Percentiles rank a stretch among this genome's conserved stretches.
phyloP scores from a whole-genome alignment of 2,797 vertebrate species.

The Acanthopagrus latus region DNA sequence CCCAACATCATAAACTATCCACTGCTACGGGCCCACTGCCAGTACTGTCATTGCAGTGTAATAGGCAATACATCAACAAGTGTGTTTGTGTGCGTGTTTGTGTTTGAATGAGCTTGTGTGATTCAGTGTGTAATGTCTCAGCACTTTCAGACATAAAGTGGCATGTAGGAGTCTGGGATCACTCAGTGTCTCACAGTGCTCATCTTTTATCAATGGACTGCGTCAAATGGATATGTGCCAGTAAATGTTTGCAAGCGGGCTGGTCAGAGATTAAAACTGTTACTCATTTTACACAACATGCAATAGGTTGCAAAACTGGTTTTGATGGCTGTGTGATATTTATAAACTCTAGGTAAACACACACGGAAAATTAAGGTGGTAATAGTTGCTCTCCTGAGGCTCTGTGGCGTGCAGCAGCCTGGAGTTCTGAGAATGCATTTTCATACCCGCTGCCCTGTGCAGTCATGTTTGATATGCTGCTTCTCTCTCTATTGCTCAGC shows the following conservation, averaged over 20 bases:
- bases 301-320: neutral
- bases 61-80: slow-evolving; percentile 76
- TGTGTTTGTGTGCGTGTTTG: slow-evolving; percentile 33
- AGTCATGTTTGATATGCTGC: slow-evolving; percentile 74
- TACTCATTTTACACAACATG: slow-evolving; percentile 7
- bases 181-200: slow-evolving; percentile 14
- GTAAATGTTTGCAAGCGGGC: neutral
- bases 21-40: slow-evolving; percentile 66
- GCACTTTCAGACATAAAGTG: slow-evolving; percentile 43
- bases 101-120: slow-evolving; percentile 22
- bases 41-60: slow-evolving; percentile 67
- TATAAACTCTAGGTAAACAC: slow-evolving; percentile 26
- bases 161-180: slow-evolving; percentile 25
- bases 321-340: slow-evolving; percentile 18
- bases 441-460: slow-evolving; percentile 53
- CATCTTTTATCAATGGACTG: slow-evolving; percentile 35
- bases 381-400: slow-evolving; percentile 20
- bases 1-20: slow-evolving; percentile 75
- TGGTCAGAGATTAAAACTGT: slow-evolving; percentile 22
- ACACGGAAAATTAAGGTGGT: neutral
- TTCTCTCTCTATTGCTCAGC: slow-evolving; percentile 67
- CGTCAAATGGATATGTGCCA: neutral
- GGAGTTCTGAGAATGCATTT: slow-evolving; percentile 50
- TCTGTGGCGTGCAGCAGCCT: slow-evolving; percentile 30
- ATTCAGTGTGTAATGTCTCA: slow-evolving; percentile 34